Base-by-base conservation (phyloP, 2,797 vertebrate species). In the Rhinoraja longicauda region DNA sequence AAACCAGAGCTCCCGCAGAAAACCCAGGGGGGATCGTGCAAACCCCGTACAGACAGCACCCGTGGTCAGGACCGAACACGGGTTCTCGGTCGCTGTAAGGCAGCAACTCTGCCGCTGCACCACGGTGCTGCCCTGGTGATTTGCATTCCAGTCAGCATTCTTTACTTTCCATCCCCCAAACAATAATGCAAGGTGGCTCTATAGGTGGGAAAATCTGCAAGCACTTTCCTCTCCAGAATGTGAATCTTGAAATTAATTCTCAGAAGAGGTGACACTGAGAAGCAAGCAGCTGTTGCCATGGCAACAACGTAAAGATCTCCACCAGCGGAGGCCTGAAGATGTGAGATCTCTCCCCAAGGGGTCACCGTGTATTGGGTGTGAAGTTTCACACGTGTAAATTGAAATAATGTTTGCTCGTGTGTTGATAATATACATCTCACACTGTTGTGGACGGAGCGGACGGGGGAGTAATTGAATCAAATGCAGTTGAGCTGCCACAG, bases 301-400 rank as follows among this genome's bases (percentile, higher is more conserved):
- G 84, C 62, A 88, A n/a, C 84, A 36, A 32, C 84, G 36, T 15
- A 88, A 88, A 88, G 84, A 88, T 88, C 88, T 88, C n/a, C 62
- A 88, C 84, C 59, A 67, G 84, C 45, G 67, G 6, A 36, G 84
- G 59, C 84, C 84, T 64, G 84, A 36, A 88, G 62, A 88, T 88
- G 62, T 67, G 62, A 67, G 84, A 62, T 67, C n/a, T 21, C 84
- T 64, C 84, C 62, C 84, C 36, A 36, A 88, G 84, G 84, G 84
- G 62, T 67, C 59, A 88, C 84, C 21, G 32, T 32, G 32, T 36
- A 67, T 9, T 1, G n/a, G 84, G 84, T 88, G 84, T 88, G 84
- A 67, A 88, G 62, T 36, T 88, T 88, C 84, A 88, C 84, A 88
- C 84, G 88, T 88, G 62, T 67, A 88, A 88, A 88, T 88, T 88